Evolutionary conservation across 2,888 invertebrate genomes (phyloP).

Genomic region (Brachyopa scutellaris): DNA sequence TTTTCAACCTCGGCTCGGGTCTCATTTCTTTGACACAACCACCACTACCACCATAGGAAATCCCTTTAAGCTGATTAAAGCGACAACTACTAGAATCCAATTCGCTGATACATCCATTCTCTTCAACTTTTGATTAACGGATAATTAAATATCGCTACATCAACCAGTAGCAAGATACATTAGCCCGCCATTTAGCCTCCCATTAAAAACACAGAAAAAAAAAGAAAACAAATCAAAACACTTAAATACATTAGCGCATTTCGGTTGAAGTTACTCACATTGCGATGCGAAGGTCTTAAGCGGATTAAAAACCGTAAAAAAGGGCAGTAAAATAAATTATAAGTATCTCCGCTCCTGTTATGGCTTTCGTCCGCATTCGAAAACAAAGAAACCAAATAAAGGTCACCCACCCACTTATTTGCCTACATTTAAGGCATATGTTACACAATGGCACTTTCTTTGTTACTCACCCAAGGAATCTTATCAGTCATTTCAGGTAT

Average conservation of each 20-base stretch:
- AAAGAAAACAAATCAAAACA: not conserved
- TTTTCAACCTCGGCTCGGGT: too few species aligned
- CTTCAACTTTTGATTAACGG: not conserved
- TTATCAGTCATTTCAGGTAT: conserved; percentile 18
- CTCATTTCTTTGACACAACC: too few species aligned
- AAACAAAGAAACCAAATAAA: not conserved
- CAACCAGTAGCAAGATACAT: conserved; percentile 2
- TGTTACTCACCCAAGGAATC: not conserved
- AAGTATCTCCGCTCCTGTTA: not conserved
- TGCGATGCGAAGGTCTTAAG: too few species aligned
- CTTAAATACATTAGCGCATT: conserved; percentile 1
- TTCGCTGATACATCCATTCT: not conserved
- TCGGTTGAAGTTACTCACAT: not conserved
- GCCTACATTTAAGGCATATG: not conserved
- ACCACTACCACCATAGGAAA: too few species aligned
- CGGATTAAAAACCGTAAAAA: not conserved
- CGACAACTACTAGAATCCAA: too few species aligned
- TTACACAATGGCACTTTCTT: not conserved
- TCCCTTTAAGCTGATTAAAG: too few species aligned
- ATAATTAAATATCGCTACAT: not conserved
- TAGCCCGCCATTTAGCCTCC: not conserved
- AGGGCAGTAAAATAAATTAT: not conserved
- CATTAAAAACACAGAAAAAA: not conserved
- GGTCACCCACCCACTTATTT: conserved; percentile 21
- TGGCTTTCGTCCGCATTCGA: not conserved